Evolutionary conservation across 2,113 vertebrate genomes (phyloP).

Genomic region (Chascanopsetta lugubris): DNA sequence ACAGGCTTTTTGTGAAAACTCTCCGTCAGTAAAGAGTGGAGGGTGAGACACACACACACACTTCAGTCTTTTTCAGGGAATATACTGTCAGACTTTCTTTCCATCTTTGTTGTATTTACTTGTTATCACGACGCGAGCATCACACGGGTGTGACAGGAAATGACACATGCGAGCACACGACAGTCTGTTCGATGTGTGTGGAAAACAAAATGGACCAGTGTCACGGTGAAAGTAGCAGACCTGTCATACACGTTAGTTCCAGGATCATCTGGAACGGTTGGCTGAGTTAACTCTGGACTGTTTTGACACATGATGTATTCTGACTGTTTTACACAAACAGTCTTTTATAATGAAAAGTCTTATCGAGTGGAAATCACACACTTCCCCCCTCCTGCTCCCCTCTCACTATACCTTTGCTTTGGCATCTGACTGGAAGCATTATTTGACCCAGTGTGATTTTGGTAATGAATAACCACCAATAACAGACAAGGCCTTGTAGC

Average conservation of each 20-base stretch:
- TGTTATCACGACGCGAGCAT: slow-evolving; percentile 48
- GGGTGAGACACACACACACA: slow-evolving; percentile 24
- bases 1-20: slow-evolving; percentile 27
- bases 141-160: slow-evolving; percentile 19
- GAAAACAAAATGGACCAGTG: slow-evolving; percentile 23
- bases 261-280: slow-evolving; percentile 26
- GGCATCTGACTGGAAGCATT: slow-evolving; percentile 30
- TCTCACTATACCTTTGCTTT: slow-evolving; percentile 35
- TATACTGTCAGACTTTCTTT: slow-evolving; percentile 57
- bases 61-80: slow-evolving; percentile 76
- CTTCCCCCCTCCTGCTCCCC: too few relatives aligned
- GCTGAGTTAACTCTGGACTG: slow-evolving; percentile 28
- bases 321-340: background rate
- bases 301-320: slow-evolving; percentile 7
- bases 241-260: slow-evolving; percentile 16
- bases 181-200: slow-evolving; percentile 27
- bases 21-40: slow-evolving; percentile 43
- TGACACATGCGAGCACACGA: slow-evolving; percentile 13
- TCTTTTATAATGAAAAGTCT: too few relatives aligned
- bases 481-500: slow-evolving; percentile 36
- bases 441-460: slow-evolving; percentile 63
- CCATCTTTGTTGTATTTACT: slow-evolving; percentile 64
- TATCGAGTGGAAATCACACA: slow-evolving; percentile 27
- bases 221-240: slow-evolving; percentile 26
- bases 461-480: slow-evolving; percentile 30